Percentiles rank a stretch among this genome's conserved stretches.
Evolutionary conservation across 2,797 vertebrate genomes (phyloP).

Genomic region (Enteromius mattozi): DNA sequence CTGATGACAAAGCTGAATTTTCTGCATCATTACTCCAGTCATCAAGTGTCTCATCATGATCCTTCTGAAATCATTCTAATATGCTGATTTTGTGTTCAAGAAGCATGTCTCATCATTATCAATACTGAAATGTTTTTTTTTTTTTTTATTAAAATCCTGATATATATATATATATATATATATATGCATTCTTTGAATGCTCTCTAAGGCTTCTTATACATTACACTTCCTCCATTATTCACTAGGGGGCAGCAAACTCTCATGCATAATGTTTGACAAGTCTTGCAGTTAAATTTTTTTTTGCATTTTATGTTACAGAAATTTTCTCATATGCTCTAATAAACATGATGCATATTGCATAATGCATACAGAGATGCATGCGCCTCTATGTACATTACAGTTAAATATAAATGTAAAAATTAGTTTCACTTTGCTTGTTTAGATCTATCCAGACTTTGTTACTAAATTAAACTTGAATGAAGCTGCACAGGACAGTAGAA

Average conservation of each 20-base stretch:
- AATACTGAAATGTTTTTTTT: neutral
- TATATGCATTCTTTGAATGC: neutral
- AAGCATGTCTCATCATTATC: neutral
- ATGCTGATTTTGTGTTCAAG: neutral
- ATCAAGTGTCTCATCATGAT: neutral
- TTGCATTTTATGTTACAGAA: neutral
- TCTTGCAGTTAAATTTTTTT: neutral
- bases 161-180: neutral
- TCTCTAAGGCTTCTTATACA: neutral
- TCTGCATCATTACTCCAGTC: neutral
- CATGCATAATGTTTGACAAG: slow-evolving; percentile 2
- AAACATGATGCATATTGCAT: neutral
- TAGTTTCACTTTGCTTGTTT: neutral
- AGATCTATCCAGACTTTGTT: neutral
- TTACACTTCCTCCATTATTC: slow-evolving; percentile 11
- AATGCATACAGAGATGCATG: neutral
- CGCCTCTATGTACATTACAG: neutral
- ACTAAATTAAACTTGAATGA: neutral
- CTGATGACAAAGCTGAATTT: neutral
- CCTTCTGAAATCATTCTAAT: slow-evolving; percentile 1
- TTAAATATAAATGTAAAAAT: neutral
- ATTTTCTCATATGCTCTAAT: neutral
- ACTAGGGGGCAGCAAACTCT: slow-evolving; percentile 55
- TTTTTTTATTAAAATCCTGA: neutral
- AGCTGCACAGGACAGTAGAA: neutral